These are phyloP conservation scores for Physocephala rufipes DNA, from an alignment of 2,888 invertebrate species.

Conservation along the genomic window DNA sequence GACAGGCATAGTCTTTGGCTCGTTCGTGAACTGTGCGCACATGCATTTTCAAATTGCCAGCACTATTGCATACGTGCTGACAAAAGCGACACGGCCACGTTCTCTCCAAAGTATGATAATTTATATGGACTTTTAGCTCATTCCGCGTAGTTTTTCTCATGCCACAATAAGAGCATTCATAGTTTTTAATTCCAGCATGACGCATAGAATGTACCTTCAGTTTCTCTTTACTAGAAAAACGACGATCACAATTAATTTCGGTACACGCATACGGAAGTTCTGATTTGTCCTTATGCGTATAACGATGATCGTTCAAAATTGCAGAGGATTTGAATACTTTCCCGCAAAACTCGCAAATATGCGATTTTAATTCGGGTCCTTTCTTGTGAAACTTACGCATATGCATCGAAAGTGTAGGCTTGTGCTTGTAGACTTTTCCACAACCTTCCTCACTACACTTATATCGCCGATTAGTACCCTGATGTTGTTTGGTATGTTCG, in stretches of 20 bases:
- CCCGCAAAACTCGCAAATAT: slow-evolving; percentile 60
- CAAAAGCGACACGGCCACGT: slow-evolving; percentile 58
- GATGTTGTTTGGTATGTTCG: slow-evolving; percentile 53
- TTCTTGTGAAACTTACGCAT: slow-evolving; percentile 51
- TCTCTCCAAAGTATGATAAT: slow-evolving; percentile 59
- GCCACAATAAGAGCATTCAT: slow-evolving; percentile 57
- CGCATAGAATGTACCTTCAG: slow-evolving; percentile 60
- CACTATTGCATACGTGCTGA: slow-evolving; percentile 56
- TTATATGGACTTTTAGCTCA: slow-evolving; percentile 59
- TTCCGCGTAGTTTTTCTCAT: slow-evolving; percentile 58
- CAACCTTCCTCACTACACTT: slow-evolving; percentile 52
- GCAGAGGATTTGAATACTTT: slow-evolving; percentile 53
- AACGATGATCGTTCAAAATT: slow-evolving; percentile 55
- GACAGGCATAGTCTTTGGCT: slow-evolving; percentile 56
- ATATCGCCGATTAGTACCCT: slow-evolving; percentile 44
- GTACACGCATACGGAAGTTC: slow-evolving; percentile 54
- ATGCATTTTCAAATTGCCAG: slow-evolving; percentile 57
- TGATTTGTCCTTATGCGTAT: slow-evolving; percentile 54
- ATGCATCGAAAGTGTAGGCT: slow-evolving; percentile 54
- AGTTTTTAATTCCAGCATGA: slow-evolving; percentile 61
- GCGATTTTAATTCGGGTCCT: slow-evolving; percentile 52
- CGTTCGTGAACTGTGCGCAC: slow-evolving; percentile 57
- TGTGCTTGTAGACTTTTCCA: slow-evolving; percentile 52
- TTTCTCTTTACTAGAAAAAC: slow-evolving; percentile 56
- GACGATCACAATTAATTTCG: slow-evolving; percentile 48